A percentile compares a stretch with the other conserved stretches of the same genome.
Evolutionary conservation across 2,888 invertebrate genomes (phyloP).

Genomic region (Epistrophella euchroma): DNA sequence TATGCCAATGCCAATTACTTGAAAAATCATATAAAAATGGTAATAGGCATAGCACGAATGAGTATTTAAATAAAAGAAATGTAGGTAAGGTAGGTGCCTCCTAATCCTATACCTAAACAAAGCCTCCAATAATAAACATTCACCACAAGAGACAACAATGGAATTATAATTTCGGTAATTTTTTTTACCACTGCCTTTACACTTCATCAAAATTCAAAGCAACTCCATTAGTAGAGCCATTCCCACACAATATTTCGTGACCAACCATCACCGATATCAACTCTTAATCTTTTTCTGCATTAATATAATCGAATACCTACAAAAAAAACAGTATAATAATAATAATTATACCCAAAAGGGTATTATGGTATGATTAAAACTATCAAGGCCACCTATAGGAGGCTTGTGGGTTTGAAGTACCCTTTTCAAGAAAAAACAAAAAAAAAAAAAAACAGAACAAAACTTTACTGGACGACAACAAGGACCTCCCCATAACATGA

Average conservation of each 20-base stretch:
- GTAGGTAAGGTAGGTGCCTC: too few relatives aligned
- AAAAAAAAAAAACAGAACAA: slow-evolving; percentile 37
- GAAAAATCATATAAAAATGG: background rate
- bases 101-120: background rate
- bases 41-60: background rate
- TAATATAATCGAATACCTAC: slow-evolving; percentile 52
- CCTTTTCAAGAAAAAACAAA: background rate
- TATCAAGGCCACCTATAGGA: slow-evolving; percentile 3
- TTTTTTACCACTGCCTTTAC: slow-evolving; percentile 28
- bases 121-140: slow-evolving; percentile 34
- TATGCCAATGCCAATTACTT: background rate
- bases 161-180: slow-evolving; percentile 43
- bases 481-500: slow-evolving; percentile 34
- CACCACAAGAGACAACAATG: slow-evolving; percentile 51
- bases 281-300: slow-evolving; percentile 59
- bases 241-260: slow-evolving; percentile 15
- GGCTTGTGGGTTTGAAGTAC: background rate
- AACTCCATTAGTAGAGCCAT: slow-evolving; percentile 46
- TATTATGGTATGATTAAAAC: slow-evolving; percentile 36
- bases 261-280: slow-evolving; percentile 35
- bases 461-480: slow-evolving; percentile 41
- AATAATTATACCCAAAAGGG: slow-evolving; percentile 14
- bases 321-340: background rate
- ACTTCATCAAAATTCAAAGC: slow-evolving; percentile 59
- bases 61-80: background rate